phyloP scores from a whole-genome alignment of 2,888 invertebrate species.

The Nymphalis urticae region DNA sequence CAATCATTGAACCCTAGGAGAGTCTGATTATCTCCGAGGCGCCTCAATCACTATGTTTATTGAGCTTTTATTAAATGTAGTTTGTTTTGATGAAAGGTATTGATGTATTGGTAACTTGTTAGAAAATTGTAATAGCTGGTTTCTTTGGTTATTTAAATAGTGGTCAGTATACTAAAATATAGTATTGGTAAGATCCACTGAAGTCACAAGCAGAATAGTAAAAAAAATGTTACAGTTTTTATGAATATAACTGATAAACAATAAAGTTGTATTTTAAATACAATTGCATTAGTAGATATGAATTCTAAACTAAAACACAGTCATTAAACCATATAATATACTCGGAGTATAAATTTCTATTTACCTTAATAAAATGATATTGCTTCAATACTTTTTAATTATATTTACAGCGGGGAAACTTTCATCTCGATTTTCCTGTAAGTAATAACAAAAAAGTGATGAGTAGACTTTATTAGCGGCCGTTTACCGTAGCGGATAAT shows the following conservation, averaged over 20 bases:
- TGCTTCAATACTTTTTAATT: constrained; percentile 16
- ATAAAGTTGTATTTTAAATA: no score
- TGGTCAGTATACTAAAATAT: no score
- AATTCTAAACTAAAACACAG: no score
- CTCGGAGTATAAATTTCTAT: not conserved
- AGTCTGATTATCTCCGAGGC: constrained; percentile 59
- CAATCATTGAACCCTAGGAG: constrained; percentile 74
- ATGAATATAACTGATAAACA: no score
- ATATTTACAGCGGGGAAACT: constrained; percentile 37
- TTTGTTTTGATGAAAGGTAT: constrained; percentile 23
- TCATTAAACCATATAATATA: not conserved
- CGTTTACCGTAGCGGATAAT: constrained; percentile 71
- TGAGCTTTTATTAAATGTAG: constrained; percentile 35
- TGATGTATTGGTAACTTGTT: constrained; percentile 23
- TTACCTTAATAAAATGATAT: constrained; percentile 15
- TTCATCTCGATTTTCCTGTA: constrained; percentile 42
- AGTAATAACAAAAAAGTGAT: constrained; percentile 54
- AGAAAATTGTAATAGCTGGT: not conserved
- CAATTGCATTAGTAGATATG: no score
- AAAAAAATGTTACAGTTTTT: no score
- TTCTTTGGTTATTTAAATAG: not conserved
- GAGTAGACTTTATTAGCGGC: constrained; percentile 68
- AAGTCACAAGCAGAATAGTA: no score
- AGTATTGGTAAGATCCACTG: no score
- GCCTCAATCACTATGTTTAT: constrained; percentile 35